Evolutionary conservation across 2,113 vertebrate genomes (phyloP).

Genomic region (Hyaena hyaena): DNA sequence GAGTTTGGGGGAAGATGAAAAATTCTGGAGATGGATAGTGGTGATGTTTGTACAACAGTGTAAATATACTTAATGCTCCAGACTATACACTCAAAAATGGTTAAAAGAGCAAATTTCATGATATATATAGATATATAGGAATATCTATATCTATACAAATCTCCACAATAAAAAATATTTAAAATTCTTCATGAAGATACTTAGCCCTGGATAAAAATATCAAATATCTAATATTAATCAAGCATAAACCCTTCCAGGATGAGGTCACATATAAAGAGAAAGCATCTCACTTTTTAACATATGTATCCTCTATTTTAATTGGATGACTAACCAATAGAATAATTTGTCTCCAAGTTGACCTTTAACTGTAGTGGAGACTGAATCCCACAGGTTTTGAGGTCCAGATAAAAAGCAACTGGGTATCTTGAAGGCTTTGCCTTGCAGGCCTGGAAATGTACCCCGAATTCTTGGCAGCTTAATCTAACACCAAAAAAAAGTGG

Average conservation of each 20-base stretch:
- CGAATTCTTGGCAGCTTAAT: background rate
- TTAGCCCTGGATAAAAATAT: background rate
- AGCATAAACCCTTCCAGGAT: background rate
- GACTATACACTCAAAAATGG: background rate
- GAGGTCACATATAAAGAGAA: background rate
- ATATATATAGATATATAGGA: background rate
- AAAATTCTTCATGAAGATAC: background rate
- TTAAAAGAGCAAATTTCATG: background rate
- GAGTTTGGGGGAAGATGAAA: background rate
- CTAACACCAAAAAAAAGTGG: background rate
- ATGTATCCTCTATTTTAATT: background rate
- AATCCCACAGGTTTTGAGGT: background rate
- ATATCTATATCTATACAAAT: background rate
- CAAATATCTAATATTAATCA: background rate
- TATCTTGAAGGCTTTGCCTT: background rate
- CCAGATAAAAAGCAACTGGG: background rate
- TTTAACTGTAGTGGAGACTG: background rate
- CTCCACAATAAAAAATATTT: background rate
- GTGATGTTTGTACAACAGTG: background rate
- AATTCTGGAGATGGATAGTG: background rate
- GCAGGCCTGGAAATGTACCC: background rate
- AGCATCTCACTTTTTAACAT: background rate
- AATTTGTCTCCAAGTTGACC: background rate
- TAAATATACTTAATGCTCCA: background rate
- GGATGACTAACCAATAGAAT: background rate